Evolutionary conservation across 2,113 vertebrate species (phyloP), one percentile per base, ranked within the genome.

Genomic region (Xiphophorus maculatus): DNA sequence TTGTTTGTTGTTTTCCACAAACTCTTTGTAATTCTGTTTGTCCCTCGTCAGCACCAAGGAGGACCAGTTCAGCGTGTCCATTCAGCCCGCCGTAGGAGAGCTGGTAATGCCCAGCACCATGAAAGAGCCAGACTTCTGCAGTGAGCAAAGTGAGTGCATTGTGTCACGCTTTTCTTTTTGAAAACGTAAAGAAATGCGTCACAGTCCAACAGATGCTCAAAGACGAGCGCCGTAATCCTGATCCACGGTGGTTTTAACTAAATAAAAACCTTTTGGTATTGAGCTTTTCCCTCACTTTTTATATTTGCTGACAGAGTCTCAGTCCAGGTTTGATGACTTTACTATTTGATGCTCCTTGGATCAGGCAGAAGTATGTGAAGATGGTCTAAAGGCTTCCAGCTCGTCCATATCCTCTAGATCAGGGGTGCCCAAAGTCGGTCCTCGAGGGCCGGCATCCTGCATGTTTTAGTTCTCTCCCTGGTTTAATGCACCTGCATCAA

Each of bases 71-170:
- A 93, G 7, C 78, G 97, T 99, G 87, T 96, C 77, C 74, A 95
- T 99, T 88, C 97, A 97, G 4, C 97, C 97, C 7, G 94, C 94
- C 42, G 95, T 97, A 77, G 98, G 98, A 88, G 98, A 99, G 69
- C 93, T 99, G 15, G 89, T 99, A 35, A 95, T 96, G 88, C 96
- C 97, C 78, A 94, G 96, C 70, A 94, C 92, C 84, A 96, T 98
- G 95, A 95, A 94, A 15, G 96, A 99, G 79, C 95, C 95, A 62
- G 97, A 98, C 88, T 98, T 98, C 86, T 95, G 89, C 91, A 96
- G 91, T 87, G 96, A 99, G 72, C 97, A 97, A 95, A 96, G 98
- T 98, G 84, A 95, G 93, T 11, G 60, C 3, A n/a, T 14, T 30
- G n/a, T 0, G 28, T 30, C 13, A 19, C 17, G 17, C 4, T 63